A percentile compares a stretch with the other conserved stretches of the same genome.
These are phyloP conservation scores for Glossophaga mutica DNA, from an alignment of 2,797 vertebrate species.

Conservation along the genomic window DNA sequence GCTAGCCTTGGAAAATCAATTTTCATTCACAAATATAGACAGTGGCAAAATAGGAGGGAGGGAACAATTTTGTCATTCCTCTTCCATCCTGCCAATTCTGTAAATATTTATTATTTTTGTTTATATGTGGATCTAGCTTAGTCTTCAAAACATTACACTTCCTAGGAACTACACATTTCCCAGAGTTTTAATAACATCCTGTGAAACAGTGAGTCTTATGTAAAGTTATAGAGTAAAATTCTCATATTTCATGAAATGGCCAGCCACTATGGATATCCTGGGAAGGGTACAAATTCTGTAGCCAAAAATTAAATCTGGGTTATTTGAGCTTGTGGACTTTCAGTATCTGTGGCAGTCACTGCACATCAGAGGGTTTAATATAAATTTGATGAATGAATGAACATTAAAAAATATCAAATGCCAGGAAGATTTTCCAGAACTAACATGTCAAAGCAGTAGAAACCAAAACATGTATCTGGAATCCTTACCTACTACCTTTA, in stretches of 20 bases:
- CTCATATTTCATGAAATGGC: neutral
- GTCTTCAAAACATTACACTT: neutral
- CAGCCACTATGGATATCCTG: neutral
- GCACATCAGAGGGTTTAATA: neutral
- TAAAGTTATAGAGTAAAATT: neutral
- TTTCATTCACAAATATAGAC: neutral
- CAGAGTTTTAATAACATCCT: neutral
- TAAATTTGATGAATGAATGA: neutral
- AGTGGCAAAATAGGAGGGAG: neutral
- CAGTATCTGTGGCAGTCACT: neutral
- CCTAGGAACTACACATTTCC: neutral
- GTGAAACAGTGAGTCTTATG: neutral
- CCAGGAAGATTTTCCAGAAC: neutral
- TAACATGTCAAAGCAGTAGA: neutral
- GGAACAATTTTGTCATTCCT: neutral
- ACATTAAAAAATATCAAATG: neutral
- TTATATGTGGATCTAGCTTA: neutral
- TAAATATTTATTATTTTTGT: neutral
- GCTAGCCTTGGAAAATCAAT: neutral
- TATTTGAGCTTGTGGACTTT: neutral
- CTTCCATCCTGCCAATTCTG: neutral
- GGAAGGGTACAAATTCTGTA: neutral
- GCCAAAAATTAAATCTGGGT: neutral
- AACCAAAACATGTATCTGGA: neutral
- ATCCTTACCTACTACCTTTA: conserved; percentile 61